Conservation (phyloP, 2,888 invertebrate species). For the Scaptomyza tumidula region DNA sequence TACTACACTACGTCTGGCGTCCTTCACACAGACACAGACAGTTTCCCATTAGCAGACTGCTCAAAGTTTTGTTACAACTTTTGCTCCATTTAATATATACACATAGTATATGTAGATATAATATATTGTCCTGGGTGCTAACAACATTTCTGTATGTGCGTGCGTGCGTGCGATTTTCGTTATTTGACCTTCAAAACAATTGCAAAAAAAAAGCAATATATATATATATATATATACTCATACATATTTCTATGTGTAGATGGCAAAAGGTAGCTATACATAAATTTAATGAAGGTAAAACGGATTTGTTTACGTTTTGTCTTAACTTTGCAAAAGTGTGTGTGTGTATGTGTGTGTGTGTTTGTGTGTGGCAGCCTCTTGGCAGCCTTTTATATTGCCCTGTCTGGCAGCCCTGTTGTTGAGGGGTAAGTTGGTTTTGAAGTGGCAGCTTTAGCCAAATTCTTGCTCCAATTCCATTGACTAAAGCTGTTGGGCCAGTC, state of each 20-base stretch:
- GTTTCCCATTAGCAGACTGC: conserved; percentile 4
- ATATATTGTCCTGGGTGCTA: conserved; percentile 44
- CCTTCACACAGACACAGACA: neutral
- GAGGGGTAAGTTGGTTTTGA: conserved; percentile 2
- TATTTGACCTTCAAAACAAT: conserved; percentile 70
- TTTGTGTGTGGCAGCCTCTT: conserved; percentile 19
- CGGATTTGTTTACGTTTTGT: conserved; percentile 58
- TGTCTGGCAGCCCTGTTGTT: conserved; percentile 6
- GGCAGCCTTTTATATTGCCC: conserved; percentile 35
- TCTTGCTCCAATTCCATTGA: conserved; percentile 40
- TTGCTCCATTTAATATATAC: conserved; percentile 69
- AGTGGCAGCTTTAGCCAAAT: conserved; percentile 47
- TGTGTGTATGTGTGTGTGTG: neutral
- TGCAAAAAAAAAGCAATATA: conserved; percentile 33
- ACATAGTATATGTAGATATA: conserved; percentile 32
- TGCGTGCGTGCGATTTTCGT: conserved; percentile 41
- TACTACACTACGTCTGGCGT: conserved; percentile 8
- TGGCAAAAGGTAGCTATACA: conserved; percentile 48
- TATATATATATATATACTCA: neutral
- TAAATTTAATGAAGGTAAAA: conserved; percentile 76
- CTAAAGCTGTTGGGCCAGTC: conserved; percentile 40
- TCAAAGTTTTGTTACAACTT: conserved; percentile 70
- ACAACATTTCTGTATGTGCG: conserved; percentile 33
- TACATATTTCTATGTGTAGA: conserved; percentile 11
- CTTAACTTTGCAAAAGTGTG: conserved; percentile 44